phyloP scores from a whole-genome alignment of 2,113 vertebrate genomes.

The Actenoides lindsayi region DNA sequence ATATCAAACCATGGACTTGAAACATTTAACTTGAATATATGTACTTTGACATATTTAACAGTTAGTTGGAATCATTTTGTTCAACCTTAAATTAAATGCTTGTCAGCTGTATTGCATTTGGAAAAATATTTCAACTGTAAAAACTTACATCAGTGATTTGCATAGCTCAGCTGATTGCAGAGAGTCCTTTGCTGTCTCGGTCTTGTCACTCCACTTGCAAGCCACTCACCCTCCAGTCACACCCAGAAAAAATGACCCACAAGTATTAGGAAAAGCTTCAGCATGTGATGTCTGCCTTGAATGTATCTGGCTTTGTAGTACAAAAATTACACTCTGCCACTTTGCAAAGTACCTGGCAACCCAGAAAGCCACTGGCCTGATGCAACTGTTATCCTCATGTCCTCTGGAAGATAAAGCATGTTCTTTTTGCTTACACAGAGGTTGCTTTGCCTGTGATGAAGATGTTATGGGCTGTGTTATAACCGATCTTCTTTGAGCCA shows the following conservation, averaged over 20 bases:
- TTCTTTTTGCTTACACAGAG: not conserved
- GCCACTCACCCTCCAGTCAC: not conserved
- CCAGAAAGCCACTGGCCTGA: not conserved
- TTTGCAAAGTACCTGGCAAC: not conserved
- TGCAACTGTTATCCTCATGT: rapidly evolving
- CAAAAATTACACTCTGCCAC: not conserved
- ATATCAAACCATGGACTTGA: not conserved
- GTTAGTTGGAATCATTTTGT: not conserved
- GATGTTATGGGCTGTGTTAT: rapidly evolving
- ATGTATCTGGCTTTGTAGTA: not conserved
- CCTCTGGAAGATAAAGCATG: not conserved
- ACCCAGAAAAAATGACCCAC: not conserved
- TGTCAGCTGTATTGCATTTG: not conserved
- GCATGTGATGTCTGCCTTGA: not conserved
- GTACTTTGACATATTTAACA: not conserved
- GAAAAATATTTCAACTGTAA: not conserved
- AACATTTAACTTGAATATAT: not conserved
- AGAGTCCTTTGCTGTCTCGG: not conserved
- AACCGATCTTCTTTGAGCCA: not conserved
- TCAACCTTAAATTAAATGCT: not conserved
- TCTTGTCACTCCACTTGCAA: not conserved
- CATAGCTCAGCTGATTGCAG: not conserved
- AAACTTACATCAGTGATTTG: not conserved
- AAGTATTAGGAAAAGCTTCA: not conserved
- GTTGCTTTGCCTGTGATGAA: not conserved